Percentiles rank a stretch among this genome's conserved stretches.
Conservation (phyloP, 2,113 vertebrate genomes). For the Candoia aspera region DNA sequence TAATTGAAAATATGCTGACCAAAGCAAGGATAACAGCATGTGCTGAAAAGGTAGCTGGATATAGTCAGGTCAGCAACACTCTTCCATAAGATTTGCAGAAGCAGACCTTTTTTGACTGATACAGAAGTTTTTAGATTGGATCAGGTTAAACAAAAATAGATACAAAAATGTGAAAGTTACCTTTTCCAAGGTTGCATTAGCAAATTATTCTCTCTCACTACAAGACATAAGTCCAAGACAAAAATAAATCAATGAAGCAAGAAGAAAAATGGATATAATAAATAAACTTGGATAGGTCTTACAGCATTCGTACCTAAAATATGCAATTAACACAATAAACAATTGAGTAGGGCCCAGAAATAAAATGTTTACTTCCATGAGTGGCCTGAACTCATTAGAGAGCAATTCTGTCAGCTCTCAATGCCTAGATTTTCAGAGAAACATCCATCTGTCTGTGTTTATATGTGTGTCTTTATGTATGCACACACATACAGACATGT, state of each 20-base stretch:
- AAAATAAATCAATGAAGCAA: neutral
- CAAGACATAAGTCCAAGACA: neutral
- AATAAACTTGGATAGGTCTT: neutral
- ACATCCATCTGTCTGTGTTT: too few relatives aligned
- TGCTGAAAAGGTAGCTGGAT: neutral
- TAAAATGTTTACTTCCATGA: neutral
- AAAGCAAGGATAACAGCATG: conserved; percentile 8
- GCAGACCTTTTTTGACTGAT: neutral
- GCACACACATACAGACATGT: neutral
- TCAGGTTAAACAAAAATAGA: conserved; percentile 48
- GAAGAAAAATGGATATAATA: neutral
- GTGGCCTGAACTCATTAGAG: neutral
- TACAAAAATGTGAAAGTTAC: conserved; percentile 28
- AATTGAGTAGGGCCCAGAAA: neutral
- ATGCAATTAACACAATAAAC: neutral
- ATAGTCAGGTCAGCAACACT: conserved; percentile 37
- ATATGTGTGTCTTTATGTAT: neutral
- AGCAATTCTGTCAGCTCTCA: neutral
- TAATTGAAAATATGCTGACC: conserved; percentile 38
- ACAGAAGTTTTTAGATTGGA: conserved; percentile 36
- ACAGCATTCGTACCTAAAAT: neutral
- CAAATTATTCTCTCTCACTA: neutral
- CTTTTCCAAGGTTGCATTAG: conserved; percentile 16
- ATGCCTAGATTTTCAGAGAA: too few relatives aligned
- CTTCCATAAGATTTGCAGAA: conserved; percentile 11